These are phyloP conservation scores for Pristionchus maxplancki DNA, from an alignment of 2,888 invertebrate species.

Conservation along the genomic window DNA sequence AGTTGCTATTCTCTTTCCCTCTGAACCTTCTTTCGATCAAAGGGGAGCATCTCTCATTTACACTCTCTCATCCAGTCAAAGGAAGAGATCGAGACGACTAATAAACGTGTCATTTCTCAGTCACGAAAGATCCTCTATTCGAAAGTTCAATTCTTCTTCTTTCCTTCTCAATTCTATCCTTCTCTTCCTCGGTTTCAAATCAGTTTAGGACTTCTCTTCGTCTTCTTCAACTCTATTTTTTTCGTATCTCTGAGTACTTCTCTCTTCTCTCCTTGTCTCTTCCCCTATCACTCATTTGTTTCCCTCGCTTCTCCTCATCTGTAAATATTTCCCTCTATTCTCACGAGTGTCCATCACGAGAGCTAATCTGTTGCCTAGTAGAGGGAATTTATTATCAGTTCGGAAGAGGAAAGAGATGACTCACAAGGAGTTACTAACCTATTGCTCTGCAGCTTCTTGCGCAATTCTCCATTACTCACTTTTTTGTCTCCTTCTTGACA, in stretches of 20 bases:
- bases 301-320: neutral
- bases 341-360: slow-evolving; percentile 20
- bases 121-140: neutral
- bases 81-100: neutral
- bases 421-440: neutral
- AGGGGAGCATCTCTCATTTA: neutral
- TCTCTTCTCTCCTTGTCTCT: neutral
- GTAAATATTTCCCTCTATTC: slow-evolving; percentile 4
- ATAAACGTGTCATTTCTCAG: slow-evolving; percentile 21
- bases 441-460: neutral
- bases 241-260: neutral
- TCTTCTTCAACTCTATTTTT: neutral
- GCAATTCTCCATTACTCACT: neutral
- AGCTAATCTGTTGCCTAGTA: neutral
- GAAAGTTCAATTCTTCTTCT: neutral
- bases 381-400: neutral
- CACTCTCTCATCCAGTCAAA: neutral
- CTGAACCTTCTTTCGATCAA: neutral
- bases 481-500: neutral
- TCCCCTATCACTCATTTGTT: slow-evolving; percentile 4
- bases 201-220: neutral
- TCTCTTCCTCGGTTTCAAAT: slow-evolving; percentile 32
- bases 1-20: neutral
- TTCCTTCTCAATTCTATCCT: neutral
- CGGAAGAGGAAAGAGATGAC: neutral